phyloP scores from a whole-genome alignment of 2,113 vertebrate species.

The Syngnathus typhle region DNA sequence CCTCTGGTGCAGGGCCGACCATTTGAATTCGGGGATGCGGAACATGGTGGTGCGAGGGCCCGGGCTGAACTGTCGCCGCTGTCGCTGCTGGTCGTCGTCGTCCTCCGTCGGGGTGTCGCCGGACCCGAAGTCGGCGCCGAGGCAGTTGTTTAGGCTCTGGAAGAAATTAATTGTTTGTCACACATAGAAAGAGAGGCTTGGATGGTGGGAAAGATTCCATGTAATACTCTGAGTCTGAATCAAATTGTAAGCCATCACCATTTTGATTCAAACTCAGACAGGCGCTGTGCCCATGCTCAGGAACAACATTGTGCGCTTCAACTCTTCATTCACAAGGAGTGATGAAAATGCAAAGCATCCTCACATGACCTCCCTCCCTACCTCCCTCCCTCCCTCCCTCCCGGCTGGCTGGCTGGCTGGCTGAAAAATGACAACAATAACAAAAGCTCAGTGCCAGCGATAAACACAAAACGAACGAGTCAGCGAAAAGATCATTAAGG shows the following conservation, averaged over 20 bases:
- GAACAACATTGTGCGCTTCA: background rate
- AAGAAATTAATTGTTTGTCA: background rate
- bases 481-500: slow-evolving; percentile 34
- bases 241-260: too few relatives aligned
- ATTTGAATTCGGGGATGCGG: slow-evolving; percentile 98
- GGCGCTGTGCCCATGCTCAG: background rate
- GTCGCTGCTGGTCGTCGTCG: slow-evolving; percentile 87
- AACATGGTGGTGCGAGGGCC: slow-evolving; percentile 98
- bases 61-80: slow-evolving; percentile 90
- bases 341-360: slow-evolving; percentile 15
- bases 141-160: slow-evolving; percentile 82
- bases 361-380: slow-evolving; percentile 9
- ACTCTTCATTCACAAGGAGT: slow-evolving; percentile 9
- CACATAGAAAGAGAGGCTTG: too few relatives aligned
- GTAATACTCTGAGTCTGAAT: too few relatives aligned
- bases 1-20: slow-evolving; percentile 96
- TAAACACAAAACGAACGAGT: slow-evolving; percentile 38
- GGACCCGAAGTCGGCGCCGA: slow-evolving; percentile 79
- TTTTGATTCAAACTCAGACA: too few relatives aligned
- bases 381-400: background rate
- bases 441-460: slow-evolving; percentile 10
- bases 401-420: background rate
- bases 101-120: slow-evolving; percentile 82
- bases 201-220: too few relatives aligned
- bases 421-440: slow-evolving; percentile 7